phyloP scores from a whole-genome alignment of 64 coral and sea anemone genomes.

The Actinia equina region DNA sequence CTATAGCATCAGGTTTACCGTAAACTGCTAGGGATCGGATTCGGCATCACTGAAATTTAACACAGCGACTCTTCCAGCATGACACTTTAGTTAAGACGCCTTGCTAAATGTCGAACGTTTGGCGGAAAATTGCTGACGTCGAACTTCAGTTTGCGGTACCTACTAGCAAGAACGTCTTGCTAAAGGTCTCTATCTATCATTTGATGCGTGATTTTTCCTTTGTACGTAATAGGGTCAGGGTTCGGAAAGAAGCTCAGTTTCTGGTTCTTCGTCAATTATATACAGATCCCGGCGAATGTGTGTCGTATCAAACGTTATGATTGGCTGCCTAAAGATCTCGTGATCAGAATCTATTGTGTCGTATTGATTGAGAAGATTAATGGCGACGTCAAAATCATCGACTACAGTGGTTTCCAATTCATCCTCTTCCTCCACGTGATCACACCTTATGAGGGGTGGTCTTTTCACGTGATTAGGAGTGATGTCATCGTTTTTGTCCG shows the following conservation, averaged over 20 bases:
- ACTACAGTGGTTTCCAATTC: background rate
- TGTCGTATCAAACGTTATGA: constrained; percentile 14
- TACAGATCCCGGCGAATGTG: background rate
- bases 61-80: no score
- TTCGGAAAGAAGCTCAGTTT: background rate
- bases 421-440: background rate
- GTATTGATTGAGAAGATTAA: background rate
- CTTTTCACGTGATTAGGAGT: background rate
- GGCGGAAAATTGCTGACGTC: no score
- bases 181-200: no score
- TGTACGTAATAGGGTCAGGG: no score
- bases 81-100: no score
- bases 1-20: no score
- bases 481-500: background rate
- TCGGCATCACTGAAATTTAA: no score
- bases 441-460: background rate
- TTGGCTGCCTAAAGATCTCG: background rate
- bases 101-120: no score
- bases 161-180: no score
- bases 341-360: background rate
- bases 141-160: no score
- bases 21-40: no score
- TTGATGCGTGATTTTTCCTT: no score
- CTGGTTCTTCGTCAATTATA: background rate
- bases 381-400: background rate